Conservation (phyloP, 2,797 vertebrate genomes). For the Rhabdomys pumilio region DNA sequence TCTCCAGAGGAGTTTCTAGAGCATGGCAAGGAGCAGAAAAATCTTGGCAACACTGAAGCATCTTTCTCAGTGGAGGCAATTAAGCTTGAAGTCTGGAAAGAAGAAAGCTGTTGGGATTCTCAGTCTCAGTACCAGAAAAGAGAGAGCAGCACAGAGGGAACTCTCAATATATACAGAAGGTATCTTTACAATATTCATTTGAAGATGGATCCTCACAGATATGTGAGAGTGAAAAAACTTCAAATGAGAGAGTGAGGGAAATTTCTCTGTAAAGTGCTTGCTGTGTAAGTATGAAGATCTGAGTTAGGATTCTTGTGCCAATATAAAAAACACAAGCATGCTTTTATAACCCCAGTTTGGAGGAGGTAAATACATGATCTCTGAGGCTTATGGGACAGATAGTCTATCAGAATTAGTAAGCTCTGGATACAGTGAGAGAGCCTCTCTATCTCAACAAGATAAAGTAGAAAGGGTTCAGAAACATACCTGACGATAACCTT, state of each 20-base stretch:
- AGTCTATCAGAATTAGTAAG: neutral
- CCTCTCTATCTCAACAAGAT: neutral
- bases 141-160: neutral
- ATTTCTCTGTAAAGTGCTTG: neutral
- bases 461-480: neutral
- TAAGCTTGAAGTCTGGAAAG: neutral
- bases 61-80: neutral
- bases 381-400: neutral
- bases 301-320: neutral
- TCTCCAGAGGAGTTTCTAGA: neutral
- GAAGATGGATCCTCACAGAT: neutral
- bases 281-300: neutral
- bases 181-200: neutral
- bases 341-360: neutral
- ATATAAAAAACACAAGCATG: neutral
- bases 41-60: neutral
- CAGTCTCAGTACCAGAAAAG: neutral
- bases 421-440: neutral
- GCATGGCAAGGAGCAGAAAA: neutral
- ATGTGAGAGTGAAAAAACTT: neutral
- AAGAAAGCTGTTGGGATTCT: neutral
- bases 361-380: neutral
- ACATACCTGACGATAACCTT: neutral
- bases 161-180: neutral
- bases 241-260: neutral